A percentile compares a stretch with the other conserved stretches of the same genome.
Evolutionary conservation across 2,113 vertebrate genomes (phyloP).

Genomic region (Rutilus rutilus): DNA sequence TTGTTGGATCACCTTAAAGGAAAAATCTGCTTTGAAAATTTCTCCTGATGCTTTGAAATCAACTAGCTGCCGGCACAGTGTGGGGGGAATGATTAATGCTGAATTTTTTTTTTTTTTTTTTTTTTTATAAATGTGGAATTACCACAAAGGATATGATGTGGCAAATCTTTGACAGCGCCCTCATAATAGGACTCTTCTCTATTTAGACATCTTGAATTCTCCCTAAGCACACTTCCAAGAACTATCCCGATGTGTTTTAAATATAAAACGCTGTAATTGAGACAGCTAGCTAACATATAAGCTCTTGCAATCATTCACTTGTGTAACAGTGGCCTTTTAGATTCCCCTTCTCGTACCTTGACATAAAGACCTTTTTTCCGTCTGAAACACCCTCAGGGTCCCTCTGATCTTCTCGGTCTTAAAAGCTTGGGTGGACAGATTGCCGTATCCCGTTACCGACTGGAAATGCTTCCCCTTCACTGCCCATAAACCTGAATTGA

Average conservation of each 20-base stretch:
- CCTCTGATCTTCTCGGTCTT: conserved; percentile 11
- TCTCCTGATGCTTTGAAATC: conserved; percentile 28
- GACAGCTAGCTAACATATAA: not conserved
- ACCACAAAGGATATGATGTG: conserved; percentile 54
- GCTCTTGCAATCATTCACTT: conserved; percentile 1
- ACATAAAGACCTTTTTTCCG: conserved; percentile 40
- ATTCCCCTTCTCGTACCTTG: not conserved
- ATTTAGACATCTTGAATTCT: conserved; percentile 22
- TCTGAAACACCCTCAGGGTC: conserved; percentile 10
- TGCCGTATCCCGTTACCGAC: conserved; percentile 39
- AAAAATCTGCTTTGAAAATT: conserved; percentile 54
- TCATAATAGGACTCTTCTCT: conserved; percentile 22
- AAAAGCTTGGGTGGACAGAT: conserved; percentile 36
- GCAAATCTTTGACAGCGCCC: conserved; percentile 40
- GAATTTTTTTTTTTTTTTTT: conserved; percentile 25
- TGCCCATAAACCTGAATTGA: conserved; percentile 42
- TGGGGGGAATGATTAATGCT: conserved; percentile 49
- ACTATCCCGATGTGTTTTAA: conserved; percentile 25
- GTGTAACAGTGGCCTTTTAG: conserved; percentile 11
- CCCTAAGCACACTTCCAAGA: conserved; percentile 1
- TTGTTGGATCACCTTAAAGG: conserved; percentile 53
- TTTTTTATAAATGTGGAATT: conserved; percentile 51
- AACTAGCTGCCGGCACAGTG: conserved; percentile 37
- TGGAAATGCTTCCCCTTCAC: conserved; percentile 35
- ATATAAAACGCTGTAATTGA: conserved; percentile 28